phyloP scores from a whole-genome alignment of 2,888 invertebrate species.

The Sinotaia quadrata region DNA sequence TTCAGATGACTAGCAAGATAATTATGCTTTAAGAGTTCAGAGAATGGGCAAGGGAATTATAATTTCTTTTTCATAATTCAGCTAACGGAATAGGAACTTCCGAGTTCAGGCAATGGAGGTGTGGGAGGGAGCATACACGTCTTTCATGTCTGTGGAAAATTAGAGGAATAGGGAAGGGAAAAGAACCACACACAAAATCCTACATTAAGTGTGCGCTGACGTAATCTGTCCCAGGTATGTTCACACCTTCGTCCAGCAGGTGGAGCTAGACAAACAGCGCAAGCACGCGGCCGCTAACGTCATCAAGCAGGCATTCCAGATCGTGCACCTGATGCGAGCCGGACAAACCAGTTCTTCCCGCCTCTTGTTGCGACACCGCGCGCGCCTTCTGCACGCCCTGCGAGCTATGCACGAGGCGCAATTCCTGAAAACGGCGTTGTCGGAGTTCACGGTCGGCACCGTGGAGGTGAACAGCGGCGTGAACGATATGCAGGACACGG shows the following conservation, averaged over 20 bases:
- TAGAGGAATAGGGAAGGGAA: no score
- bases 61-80: no score
- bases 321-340: conserved; percentile 44
- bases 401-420: conserved; percentile 52
- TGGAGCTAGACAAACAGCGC: conserved; percentile 53
- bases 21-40: no score
- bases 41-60: no score
- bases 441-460: conserved; percentile 51
- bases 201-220: no score
- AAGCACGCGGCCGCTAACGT: conserved; percentile 58
- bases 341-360: conserved; percentile 41
- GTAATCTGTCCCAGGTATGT: conserved; percentile 43
- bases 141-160: no score
- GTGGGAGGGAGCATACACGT: no score
- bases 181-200: no score
- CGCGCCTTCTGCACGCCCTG: conserved; percentile 51
- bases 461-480: conserved; percentile 56
- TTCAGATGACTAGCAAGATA: no score
- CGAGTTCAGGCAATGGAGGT: no score
- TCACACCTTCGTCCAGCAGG: conserved; percentile 56
- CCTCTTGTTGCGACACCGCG: conserved; percentile 47
- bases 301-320: conserved; percentile 52
- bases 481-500: conserved; percentile 48
- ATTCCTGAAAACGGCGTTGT: conserved; percentile 48
- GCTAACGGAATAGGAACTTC: no score